Base-by-base conservation (phyloP, 2,113 vertebrate species). In the Oreochromis niloticus region DNA sequence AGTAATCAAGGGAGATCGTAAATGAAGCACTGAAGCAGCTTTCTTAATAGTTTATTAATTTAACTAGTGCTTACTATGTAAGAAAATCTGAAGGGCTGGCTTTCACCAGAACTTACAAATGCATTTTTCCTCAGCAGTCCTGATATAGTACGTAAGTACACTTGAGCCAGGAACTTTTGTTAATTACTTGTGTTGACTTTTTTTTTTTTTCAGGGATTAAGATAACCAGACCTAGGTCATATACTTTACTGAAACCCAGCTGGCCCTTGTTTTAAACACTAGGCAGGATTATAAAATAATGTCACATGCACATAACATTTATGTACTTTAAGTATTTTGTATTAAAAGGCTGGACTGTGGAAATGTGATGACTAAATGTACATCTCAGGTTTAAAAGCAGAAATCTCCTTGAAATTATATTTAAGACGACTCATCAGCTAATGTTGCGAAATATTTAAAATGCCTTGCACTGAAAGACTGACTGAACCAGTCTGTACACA, bases 31-130 rank as follows among this genome's bases (percentile, higher is more conserved):
- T 27, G n/a, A 2, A 71, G 66, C 39, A 46, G 13, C 2, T 27
- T 71, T 71, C 0, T 46, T 0, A 71, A 24, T 71, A 0, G 41
- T 27, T 4, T 27, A 14, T 46, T 46, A 4, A 73, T 73, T 73
- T 27, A 30, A 27, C 5, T 46, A 48, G 41, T 6, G 22, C 41
- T 48, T 73, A 73, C 22, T 46, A 27, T 46, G 41, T 73, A 39
- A 46, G 1, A 75, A 57, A 17, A 75, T 17, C 41, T 11, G 1
- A 46, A 48, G 41, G 4, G 1, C 22, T 75, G 41, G 14, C 1
- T 73, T 73, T 46, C 41, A 73, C 7, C 68, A 73, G 13, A 73
- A 16, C 39, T 46, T 27, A 14, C 66, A 16, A 73, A 73, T 73
- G 39, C 3, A 4, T 43, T 71, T 68, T 24, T 16, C 7, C 7